A percentile compares a stretch with the other conserved stretches of the same genome.
Conservation (phyloP, 1,140 invertebrate genomes). For the Alviniconcha marisindica region DNA sequence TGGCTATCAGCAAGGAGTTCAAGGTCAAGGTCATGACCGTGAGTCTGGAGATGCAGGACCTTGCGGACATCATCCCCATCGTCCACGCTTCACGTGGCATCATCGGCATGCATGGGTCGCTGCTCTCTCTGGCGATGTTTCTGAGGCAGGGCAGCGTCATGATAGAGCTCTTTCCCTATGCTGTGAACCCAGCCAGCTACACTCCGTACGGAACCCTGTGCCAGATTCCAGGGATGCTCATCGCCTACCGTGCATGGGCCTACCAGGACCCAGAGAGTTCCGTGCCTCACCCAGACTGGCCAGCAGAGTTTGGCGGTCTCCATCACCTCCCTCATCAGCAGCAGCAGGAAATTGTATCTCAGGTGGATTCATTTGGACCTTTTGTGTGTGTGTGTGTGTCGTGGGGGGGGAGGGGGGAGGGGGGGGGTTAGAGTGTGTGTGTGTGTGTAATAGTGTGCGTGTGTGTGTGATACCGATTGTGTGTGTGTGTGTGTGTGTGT, state of each 20-base stretch:
- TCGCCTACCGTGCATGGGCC: slow-evolving; percentile 76
- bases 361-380: background rate
- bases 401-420: too few relatives aligned
- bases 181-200: slow-evolving; percentile 76
- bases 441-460: background rate
- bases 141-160: slow-evolving; percentile 95
- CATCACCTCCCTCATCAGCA: slow-evolving; percentile 68
- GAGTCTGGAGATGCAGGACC: slow-evolving; percentile 66
- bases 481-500: background rate
- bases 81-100: slow-evolving; percentile 80
- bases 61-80: slow-evolving; percentile 71
- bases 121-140: slow-evolving; percentile 94
- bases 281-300: slow-evolving; percentile 72
- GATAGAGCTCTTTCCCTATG: slow-evolving; percentile 90
- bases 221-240: slow-evolving; percentile 63
- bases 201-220: slow-evolving; percentile 77
- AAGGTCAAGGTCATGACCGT: slow-evolving; percentile 67
- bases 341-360: slow-evolving; percentile 69
- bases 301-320: slow-evolving; percentile 74
- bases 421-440: slow-evolving; percentile 3
- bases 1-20: slow-evolving; percentile 58
- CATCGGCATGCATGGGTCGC: slow-evolving; percentile 98
- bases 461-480: background rate
- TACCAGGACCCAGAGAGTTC: slow-evolving; percentile 73
- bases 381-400: background rate